phyloP scores from a whole-genome alignment of 2,797 vertebrate genomes.

The Phataginus tetradactyla region DNA sequence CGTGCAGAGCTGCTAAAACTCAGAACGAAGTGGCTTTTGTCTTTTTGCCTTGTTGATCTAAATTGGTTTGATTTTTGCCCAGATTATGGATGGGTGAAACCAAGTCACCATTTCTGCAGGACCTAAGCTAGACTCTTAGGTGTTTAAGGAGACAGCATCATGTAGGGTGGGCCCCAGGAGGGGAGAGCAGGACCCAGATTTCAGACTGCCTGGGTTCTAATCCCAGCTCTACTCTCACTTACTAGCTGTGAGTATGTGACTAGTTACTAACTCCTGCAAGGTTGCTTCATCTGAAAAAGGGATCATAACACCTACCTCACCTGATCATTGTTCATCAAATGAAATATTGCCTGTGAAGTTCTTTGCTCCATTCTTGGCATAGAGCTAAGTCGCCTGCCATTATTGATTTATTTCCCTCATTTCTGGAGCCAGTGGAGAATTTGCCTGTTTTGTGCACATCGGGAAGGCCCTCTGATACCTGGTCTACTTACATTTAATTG shows the following conservation, averaged over 20 bases:
- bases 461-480: background rate
- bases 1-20: slow-evolving; percentile 71
- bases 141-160: background rate
- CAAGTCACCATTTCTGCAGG: background rate
- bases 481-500: background rate
- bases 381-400: background rate
- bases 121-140: no score
- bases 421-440: background rate
- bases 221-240: background rate
- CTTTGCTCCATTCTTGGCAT: background rate
- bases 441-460: background rate
- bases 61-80: slow-evolving; percentile 46
- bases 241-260: background rate
- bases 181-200: background rate
- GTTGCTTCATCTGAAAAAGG: background rate
- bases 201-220: background rate
- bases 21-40: slow-evolving; percentile 66
- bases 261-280: background rate
- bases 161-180: no score
- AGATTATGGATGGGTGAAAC: background rate
- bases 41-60: slow-evolving; percentile 66
- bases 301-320: accelerated
- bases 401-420: background rate
- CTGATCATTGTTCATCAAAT: background rate
- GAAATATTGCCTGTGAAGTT: background rate